Base-by-base conservation (phyloP, 2,113 vertebrate genomes). In the Paralichthys olivaceus region DNA sequence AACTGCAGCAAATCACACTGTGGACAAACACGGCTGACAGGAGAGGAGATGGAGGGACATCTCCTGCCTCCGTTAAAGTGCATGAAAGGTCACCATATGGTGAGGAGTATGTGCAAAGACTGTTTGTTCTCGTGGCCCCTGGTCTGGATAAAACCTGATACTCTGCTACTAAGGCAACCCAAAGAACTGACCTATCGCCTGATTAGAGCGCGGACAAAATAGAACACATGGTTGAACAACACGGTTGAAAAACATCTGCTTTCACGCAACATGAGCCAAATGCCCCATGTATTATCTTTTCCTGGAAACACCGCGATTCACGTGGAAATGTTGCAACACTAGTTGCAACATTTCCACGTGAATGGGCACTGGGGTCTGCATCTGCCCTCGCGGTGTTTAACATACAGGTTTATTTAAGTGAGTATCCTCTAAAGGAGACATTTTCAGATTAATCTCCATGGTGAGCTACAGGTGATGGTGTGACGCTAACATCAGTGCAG, bases 401-500 rank as follows among this genome's bases (percentile, higher is more conserved):
- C 19, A 55, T 15, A 1, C 26, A 1, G 55, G 37, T 19, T 59
- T 60, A 2, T 55, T 22, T 66, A 0, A 15, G 11, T 9, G 6
- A 29, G 1, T 60, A 23, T 7, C 37, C 11, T 19, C 5, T 5
- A 54, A 73, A 58, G 6, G 51, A 49, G 0, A 45, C 29, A 17
- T 23, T 43, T 71, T 70, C 25, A 15, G 25, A 47, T 40, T 2
- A 49, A 25, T n/a, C 5, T 70, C 43, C 62, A 7, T 20, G 60
- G 0, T 29, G 25, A 40, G 11, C n/a, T 32, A 47, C 17, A 14
- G 25, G 8, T 76, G 14, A 76, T 2, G 56, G n/a, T 9, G 34
- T 68, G 12, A 60, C 49, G 90, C 94, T 90, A 85, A 99, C 98
- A 0, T 98, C 96, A 65, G 89, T 95, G 92, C 97, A 97, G 69